Conservation (phyloP, 2,797 vertebrate genomes). For the Karalla daura region DNA sequence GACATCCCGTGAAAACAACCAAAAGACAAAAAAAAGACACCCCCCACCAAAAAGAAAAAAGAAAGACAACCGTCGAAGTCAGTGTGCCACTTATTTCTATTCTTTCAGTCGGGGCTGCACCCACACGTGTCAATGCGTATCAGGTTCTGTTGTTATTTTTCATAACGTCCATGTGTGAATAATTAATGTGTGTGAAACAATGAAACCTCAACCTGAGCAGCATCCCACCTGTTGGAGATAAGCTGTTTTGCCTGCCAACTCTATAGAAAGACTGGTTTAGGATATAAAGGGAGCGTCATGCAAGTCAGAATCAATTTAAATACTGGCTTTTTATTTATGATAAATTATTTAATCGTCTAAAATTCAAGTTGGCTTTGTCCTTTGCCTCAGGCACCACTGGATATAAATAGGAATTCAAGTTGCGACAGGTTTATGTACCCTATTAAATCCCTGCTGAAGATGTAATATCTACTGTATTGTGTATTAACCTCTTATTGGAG, state of each 20-base stretch:
- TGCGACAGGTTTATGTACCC: background rate
- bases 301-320: background rate
- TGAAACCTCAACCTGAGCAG: conserved; percentile 73
- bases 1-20: background rate
- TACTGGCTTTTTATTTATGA: background rate
- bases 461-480: too few relatives aligned
- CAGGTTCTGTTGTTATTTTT: conserved; percentile 77
- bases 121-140: conserved; percentile 36
- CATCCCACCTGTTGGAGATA: conserved; percentile 79
- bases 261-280: background rate
- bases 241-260: background rate
- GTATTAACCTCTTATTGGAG: background rate
- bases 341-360: background rate
- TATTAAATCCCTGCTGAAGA: background rate
- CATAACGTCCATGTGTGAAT: conserved; percentile 81
- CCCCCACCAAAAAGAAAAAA: too few relatives aligned
- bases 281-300: background rate
- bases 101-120: conserved; percentile 12
- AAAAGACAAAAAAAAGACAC: too few relatives aligned
- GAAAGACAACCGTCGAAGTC: background rate
- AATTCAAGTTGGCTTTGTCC: background rate
- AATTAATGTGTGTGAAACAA: conserved; percentile 82
- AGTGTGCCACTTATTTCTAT: conserved; percentile 6
- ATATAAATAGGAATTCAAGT: too few relatives aligned
- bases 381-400: too few relatives aligned